Percentiles rank a stretch among this genome's conserved stretches.
Conservation (phyloP, 2,113 vertebrate species). For the rat (Rattus norvegicus) region DNA sequence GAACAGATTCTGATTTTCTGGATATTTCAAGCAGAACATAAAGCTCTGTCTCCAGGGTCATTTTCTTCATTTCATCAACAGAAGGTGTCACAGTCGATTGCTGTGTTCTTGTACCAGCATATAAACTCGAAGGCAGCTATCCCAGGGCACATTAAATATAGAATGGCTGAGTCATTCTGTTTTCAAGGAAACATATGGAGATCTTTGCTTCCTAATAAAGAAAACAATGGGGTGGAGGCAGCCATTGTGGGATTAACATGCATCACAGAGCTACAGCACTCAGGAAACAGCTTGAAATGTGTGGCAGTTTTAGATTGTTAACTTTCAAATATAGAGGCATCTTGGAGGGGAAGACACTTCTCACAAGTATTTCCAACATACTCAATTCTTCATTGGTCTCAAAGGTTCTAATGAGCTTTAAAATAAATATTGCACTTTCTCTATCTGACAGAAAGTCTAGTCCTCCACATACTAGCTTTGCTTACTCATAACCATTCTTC, state of each 20-base stretch:
- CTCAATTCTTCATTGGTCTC: background rate
- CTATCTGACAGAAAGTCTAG: background rate
- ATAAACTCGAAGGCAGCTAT: constrained; percentile 57
- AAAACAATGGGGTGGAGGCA: constrained; percentile 71
- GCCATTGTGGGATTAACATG: constrained; percentile 60
- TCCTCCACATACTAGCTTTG: background rate
- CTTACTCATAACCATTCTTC: background rate
- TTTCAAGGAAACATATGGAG: constrained; percentile 70
- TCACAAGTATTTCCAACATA: constrained; percentile 50
- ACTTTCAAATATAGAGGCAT: constrained; percentile 62
- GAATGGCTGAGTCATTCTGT: constrained; percentile 54
- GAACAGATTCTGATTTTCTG: constrained; percentile 53
- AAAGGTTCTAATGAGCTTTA: background rate
- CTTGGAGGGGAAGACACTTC: constrained; percentile 30
- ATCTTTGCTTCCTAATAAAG: constrained; percentile 69
- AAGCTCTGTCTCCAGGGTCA: constrained; percentile 60
- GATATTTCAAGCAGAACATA: constrained; percentile 58
- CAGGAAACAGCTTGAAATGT: constrained; percentile 65
- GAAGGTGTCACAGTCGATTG: constrained; percentile 72
- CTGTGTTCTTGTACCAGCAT: constrained; percentile 32
- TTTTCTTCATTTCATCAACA: constrained; percentile 54
- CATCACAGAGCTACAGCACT: constrained; percentile 56
- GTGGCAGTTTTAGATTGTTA: constrained; percentile 50
- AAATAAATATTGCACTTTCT: constrained; percentile 23
- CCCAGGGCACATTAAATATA: constrained; percentile 66